Evolutionary conservation across 2,797 vertebrate genomes (phyloP).

Genomic region (Aplochiton taeniatus): DNA sequence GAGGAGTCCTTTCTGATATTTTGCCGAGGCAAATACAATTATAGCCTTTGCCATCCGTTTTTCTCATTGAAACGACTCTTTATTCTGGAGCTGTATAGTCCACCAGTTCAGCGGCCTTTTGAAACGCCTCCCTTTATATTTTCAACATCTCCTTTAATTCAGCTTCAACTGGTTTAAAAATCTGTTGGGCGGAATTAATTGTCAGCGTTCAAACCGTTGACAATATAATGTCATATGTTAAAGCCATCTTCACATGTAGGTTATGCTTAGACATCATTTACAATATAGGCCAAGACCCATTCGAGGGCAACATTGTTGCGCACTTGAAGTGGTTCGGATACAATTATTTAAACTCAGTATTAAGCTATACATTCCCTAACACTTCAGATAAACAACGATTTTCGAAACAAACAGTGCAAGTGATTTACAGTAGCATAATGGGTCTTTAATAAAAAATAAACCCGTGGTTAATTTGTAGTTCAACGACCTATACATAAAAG

Average conservation of each 20-base stretch:
- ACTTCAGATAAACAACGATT: slow-evolving; percentile 27
- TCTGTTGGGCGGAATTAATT: slow-evolving; percentile 48
- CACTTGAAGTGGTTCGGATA: slow-evolving; percentile 3
- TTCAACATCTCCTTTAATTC: slow-evolving; percentile 77
- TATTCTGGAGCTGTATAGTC: slow-evolving; percentile 75
- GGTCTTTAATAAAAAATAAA: slow-evolving; percentile 54
- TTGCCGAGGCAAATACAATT: slow-evolving; percentile 97
- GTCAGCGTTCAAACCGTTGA: slow-evolving; percentile 38
- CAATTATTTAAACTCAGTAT: slow-evolving; percentile 2
- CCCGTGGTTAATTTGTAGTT: slow-evolving; percentile 66
- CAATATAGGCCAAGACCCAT: too few species aligned
- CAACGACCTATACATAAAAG: slow-evolving; percentile 62
- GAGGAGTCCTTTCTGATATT: slow-evolving; percentile 96
- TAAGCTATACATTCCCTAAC: slow-evolving; percentile 28
- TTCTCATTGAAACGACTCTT: slow-evolving; percentile 82
- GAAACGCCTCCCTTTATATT: slow-evolving; percentile 73
- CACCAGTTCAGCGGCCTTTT: slow-evolving; percentile 69
- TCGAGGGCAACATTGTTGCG: too few species aligned
- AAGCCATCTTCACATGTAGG: background rate
- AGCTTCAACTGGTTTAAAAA: slow-evolving; percentile 62
- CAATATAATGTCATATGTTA: slow-evolving; percentile 29
- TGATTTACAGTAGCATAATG: slow-evolving; percentile 76
- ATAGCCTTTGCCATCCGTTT: slow-evolving; percentile 84
- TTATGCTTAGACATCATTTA: too few species aligned
- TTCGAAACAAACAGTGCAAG: slow-evolving; percentile 36